Conservation (phyloP, 2,113 vertebrate genomes). For the Thryonomys swinderianus region DNA sequence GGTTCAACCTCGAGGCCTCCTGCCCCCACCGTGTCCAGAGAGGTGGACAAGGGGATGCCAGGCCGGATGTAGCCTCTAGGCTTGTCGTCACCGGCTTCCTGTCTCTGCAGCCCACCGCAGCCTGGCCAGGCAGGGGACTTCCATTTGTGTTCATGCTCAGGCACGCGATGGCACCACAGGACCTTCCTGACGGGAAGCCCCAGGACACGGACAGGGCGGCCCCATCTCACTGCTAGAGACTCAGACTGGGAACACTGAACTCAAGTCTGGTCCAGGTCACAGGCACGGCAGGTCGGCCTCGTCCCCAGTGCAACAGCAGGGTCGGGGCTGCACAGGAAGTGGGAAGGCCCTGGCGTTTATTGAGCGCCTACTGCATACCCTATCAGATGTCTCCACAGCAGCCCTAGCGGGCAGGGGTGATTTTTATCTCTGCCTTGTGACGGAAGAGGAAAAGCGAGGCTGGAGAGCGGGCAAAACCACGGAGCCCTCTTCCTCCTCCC, state of each 20-base stretch:
- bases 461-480: neutral
- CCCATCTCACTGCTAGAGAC: neutral
- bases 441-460: conserved; percentile 27
- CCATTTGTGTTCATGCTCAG: neutral
- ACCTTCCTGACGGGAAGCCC: neutral
- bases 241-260: neutral
- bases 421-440: conserved; percentile 41
- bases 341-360: conserved; percentile 16
- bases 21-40: neutral
- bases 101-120: neutral
- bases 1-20: neutral
- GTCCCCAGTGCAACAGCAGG: neutral
- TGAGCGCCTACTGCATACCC: conserved; percentile 67
- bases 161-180: neutral
- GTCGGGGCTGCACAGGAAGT: conserved; percentile 56
- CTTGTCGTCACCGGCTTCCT: neutral
- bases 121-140: neutral
- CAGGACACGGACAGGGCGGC: neutral
- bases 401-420: conserved; percentile 23
- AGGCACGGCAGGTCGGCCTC: neutral
- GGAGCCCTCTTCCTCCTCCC: neutral
- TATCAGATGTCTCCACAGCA: conserved; percentile 63
- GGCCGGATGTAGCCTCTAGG: conserved; percentile 50
- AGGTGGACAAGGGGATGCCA: neutral
- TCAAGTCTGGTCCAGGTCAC: neutral